These are phyloP conservation scores for Myodes glareolus DNA, from an alignment of 2,113 vertebrate species.

Conservation along the genomic window DNA sequence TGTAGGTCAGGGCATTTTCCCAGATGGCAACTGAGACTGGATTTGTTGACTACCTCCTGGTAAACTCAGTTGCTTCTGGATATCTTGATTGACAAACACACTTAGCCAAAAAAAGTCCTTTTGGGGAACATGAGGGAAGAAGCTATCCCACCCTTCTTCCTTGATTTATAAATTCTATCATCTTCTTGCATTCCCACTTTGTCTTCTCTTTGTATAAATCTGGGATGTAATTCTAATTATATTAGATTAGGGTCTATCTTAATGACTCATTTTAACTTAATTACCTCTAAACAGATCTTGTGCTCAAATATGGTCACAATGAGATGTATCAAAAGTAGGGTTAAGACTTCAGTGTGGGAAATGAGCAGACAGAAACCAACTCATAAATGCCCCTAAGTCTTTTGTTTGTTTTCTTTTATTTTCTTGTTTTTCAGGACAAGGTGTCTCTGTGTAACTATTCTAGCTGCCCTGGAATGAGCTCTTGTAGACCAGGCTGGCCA, in stretches of 20 bases:
- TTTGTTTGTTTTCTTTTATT: neutral
- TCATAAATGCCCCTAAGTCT: neutral
- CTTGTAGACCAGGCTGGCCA: no score
- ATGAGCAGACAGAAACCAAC: neutral
- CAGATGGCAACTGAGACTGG: neutral
- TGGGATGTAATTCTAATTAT: neutral
- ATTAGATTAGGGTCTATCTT: neutral
- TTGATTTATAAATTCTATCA: neutral
- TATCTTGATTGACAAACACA: neutral
- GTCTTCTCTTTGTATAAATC: neutral
- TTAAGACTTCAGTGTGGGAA: neutral
- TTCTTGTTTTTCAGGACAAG: no score
- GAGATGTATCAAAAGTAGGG: no score
- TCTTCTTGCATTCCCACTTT: neutral
- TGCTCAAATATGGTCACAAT: neutral
- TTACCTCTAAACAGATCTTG: neutral
- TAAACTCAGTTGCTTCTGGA: neutral
- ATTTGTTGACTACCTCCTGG: neutral
- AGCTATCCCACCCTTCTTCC: neutral
- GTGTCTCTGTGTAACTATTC: no score
- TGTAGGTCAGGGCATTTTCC: neutral
- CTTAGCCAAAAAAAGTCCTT: conserved; percentile 35
- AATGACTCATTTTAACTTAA: neutral
- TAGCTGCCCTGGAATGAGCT: no score
- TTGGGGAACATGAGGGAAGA: neutral